These are phyloP conservation scores for Epistrophella euchroma DNA, from an alignment of 2,888 invertebrate genomes.

Conservation along the genomic window DNA sequence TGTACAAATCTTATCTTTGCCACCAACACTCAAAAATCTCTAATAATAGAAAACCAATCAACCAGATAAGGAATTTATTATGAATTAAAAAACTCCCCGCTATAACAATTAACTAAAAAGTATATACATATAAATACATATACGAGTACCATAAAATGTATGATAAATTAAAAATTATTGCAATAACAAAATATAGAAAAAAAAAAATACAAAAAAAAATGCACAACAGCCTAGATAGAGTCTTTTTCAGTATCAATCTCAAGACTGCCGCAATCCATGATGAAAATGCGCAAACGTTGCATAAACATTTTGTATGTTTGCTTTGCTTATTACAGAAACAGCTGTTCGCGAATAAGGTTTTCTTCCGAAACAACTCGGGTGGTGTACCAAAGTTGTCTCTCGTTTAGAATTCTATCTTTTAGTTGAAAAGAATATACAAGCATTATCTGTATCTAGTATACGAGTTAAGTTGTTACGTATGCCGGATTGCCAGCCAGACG, in stretches of 20 bases:
- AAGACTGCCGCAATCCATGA: conserved; percentile 33
- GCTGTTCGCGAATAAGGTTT: conserved; percentile 35
- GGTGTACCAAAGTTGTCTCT: conserved; percentile 26
- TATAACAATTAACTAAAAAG: conserved; percentile 11
- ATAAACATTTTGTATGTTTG: conserved; percentile 23
- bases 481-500: conserved; percentile 34
- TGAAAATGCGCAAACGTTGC: conserved; percentile 49
- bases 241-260: conserved; percentile 31
- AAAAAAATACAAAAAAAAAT: not conserved
- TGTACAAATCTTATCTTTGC: not conserved
- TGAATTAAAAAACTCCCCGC: conserved; percentile 18
- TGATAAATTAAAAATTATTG: conserved; percentile 24
- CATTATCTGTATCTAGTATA: conserved; percentile 36
- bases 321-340: conserved; percentile 16
- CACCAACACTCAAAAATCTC: not conserved
- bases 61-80: conserved; percentile 41
- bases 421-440: conserved; percentile 28
- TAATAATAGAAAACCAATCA: conserved; percentile 42
- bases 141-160: conserved; percentile 23
- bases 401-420: conserved; percentile 39
- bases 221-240: not conserved
- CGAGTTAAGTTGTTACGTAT: conserved; percentile 18
- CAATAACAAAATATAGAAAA: not conserved
- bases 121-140: too few species aligned
- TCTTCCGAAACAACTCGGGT: conserved; percentile 34